Conservation (phyloP, 2,113 vertebrate genomes). For the Morone saxatilis region DNA sequence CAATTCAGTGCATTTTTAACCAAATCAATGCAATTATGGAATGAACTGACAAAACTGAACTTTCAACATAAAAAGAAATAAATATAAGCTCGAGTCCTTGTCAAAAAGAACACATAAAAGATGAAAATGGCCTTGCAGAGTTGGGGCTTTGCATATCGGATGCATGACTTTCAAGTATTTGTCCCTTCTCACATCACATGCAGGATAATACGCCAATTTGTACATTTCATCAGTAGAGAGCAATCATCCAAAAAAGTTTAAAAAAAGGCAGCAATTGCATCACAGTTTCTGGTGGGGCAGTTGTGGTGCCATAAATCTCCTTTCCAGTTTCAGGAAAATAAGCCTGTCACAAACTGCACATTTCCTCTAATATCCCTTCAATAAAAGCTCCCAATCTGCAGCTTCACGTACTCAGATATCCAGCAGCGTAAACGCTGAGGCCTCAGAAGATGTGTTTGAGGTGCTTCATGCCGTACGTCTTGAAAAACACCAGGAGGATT, state of each 20-base stretch:
- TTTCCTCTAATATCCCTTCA: constrained; percentile 8
- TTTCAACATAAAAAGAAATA: constrained; percentile 26
- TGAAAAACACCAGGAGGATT: constrained; percentile 97
- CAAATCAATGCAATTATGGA: constrained; percentile 43
- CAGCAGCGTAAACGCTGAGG: neutral
- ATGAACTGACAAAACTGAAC: constrained; percentile 17
- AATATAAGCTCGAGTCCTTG: constrained; percentile 5
- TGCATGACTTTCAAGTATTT: constrained; percentile 26
- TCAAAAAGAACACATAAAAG: neutral
- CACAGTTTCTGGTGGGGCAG: neutral
- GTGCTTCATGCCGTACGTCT: constrained; percentile 96
- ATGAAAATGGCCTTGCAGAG: neutral
- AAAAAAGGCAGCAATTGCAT: constrained; percentile 27
- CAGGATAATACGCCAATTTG: constrained; percentile 18
- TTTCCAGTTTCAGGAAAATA: constrained; percentile 25
- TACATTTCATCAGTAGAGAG: neutral
- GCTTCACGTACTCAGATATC: neutral
- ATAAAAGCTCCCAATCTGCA: neutral
- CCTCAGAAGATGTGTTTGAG: constrained; percentile 96
- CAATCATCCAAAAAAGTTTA: neutral
- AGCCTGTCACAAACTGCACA: constrained; percentile 25
- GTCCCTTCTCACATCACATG: neutral
- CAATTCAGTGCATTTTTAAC: constrained; percentile 55
- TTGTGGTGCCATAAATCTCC: neutral
- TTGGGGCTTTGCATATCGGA: neutral